Evolutionary conservation across 2,888 invertebrate genomes (phyloP).

Genomic region (Brachypterus glaber): DNA sequence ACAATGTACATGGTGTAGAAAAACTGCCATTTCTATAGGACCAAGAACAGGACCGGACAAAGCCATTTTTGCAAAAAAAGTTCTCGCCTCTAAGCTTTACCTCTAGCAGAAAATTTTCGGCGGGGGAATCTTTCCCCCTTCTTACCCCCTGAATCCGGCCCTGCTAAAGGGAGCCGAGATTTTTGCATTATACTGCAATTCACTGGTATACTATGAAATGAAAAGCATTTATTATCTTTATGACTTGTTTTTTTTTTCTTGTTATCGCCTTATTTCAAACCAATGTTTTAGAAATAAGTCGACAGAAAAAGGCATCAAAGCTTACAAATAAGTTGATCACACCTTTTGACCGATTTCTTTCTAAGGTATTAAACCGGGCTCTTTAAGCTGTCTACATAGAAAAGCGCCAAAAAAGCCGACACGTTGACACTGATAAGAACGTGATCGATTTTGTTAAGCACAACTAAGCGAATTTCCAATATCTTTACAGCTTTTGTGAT

Average conservation of each 20-base stretch:
- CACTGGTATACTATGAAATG: background rate
- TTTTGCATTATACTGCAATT: no score
- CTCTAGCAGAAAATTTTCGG: no score
- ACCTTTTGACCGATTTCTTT: no score
- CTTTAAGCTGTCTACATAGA: background rate
- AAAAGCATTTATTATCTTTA: background rate
- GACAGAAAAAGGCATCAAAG: background rate
- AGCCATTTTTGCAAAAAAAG: no score
- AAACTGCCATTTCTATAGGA: no score
- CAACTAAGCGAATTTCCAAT: constrained; percentile 8
- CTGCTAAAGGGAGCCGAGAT: no score
- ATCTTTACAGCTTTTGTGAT: constrained; percentile 3
- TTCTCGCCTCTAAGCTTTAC: no score
- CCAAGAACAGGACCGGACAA: no score
- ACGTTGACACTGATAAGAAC: constrained; percentile 9
- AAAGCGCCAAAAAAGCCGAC: background rate
- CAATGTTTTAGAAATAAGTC: background rate
- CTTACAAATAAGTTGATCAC: background rate
- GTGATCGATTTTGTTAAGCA: constrained; percentile 11
- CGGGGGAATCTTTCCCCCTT: no score
- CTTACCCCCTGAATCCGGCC: no score
- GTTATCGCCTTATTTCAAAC: no score
- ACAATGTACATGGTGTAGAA: no score
- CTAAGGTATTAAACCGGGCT: background rate
- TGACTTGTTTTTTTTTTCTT: background rate